These are phyloP conservation scores for Mastomys coucha DNA, from an alignment of 2,113 vertebrate genomes.

Conservation along the genomic window DNA sequence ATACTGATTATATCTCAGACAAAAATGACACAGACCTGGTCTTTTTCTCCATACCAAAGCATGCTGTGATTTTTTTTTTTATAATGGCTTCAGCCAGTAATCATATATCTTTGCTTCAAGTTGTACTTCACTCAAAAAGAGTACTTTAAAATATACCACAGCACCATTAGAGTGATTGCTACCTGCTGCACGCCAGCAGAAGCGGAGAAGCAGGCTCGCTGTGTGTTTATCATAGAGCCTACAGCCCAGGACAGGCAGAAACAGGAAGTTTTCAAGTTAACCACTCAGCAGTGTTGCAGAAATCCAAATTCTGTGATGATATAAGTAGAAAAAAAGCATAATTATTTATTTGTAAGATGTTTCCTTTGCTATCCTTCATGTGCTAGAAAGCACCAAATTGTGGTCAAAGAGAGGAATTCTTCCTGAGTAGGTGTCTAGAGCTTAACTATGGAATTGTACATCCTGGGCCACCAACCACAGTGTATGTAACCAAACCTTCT, in stretches of 20 bases:
- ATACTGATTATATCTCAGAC: conserved; percentile 71
- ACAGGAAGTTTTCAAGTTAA: background rate
- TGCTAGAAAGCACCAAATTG: background rate
- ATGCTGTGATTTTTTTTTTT: conserved; percentile 18
- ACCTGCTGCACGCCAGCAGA: background rate
- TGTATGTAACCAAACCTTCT: background rate
- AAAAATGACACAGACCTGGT: conserved; percentile 66
- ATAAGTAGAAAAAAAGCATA: background rate
- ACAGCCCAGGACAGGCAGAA: background rate
- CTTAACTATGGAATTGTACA: background rate
- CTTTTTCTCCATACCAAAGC: conserved; percentile 62
- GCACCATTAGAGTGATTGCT: background rate
- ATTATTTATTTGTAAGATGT: background rate
- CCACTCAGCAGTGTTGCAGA: background rate
- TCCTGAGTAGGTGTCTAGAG: background rate
- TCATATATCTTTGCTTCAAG: background rate
- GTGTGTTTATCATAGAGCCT: background rate
- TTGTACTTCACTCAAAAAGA: background rate
- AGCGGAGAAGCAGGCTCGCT: background rate
- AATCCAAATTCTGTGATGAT: background rate
- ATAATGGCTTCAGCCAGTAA: conserved; percentile 61
- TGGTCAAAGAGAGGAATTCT: background rate
- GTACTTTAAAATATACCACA: background rate
- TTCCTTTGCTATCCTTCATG: background rate
- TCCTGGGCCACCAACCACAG: background rate